Conservation (phyloP, 1,140 invertebrate genomes). For the Psilanteris sp. region DNA sequence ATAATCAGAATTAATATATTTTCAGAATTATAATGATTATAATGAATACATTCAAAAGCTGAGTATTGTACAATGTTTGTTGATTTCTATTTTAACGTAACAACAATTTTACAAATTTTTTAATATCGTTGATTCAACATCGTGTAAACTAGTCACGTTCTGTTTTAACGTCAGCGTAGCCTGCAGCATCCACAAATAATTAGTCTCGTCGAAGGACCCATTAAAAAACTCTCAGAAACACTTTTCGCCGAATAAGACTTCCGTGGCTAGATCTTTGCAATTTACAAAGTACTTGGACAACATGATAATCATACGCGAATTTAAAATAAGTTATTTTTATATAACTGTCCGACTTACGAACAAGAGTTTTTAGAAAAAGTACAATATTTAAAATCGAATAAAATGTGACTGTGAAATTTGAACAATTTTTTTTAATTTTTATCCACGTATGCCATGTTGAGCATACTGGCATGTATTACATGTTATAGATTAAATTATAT, state of each 20-base stretch:
- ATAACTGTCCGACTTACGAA: constrained; percentile 1
- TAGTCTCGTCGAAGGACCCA: constrained; percentile 66
- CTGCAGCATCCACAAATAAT: constrained; percentile 66
- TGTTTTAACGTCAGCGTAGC: constrained; percentile 62
- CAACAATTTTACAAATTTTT: constrained; percentile 61
- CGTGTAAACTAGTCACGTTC: constrained; percentile 64
- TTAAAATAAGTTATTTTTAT: constrained; percentile 23
- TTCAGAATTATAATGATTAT: no score
- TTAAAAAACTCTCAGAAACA: constrained; percentile 70
- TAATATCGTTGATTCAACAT: constrained; percentile 52
- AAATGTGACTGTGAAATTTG: no score
- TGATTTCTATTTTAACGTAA: constrained; percentile 52
- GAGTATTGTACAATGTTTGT: no score
- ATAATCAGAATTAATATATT: no score
- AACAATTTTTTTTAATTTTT: no score
- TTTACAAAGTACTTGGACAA: constrained; percentile 27
- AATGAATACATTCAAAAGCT: no score
- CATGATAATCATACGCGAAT: constrained; percentile 22
- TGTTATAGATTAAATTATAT: no score
- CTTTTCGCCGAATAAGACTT: constrained; percentile 65
- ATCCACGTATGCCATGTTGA: no score
- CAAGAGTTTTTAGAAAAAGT: constrained; percentile 8
- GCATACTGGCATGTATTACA: no score
- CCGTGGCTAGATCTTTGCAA: constrained; percentile 38
- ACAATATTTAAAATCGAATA: no score